These are phyloP conservation scores for Sardina pilchardus DNA, from an alignment of 2,113 vertebrate species.

Conservation along the genomic window DNA sequence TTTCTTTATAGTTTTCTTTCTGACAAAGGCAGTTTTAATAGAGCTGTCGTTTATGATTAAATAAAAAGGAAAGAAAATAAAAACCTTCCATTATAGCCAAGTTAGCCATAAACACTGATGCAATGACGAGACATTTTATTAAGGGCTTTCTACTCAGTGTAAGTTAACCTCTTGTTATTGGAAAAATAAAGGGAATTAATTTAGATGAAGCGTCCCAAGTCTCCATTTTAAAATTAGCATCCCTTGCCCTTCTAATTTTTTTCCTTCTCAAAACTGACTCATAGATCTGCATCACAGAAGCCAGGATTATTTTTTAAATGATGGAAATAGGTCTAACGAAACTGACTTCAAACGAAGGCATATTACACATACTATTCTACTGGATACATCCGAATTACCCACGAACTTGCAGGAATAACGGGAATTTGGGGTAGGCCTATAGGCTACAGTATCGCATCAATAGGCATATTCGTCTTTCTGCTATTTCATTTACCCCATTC, in stretches of 20 bases:
- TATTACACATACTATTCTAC: no score
- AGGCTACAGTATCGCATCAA: no score
- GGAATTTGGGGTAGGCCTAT: no score
- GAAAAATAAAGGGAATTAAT: neutral
- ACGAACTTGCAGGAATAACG: no score
- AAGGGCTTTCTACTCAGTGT: constrained; percentile 15
- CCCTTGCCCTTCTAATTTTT: neutral
- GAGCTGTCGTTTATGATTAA: constrained; percentile 47
- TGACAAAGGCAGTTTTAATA: constrained; percentile 49
- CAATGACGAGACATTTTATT: constrained; percentile 44
- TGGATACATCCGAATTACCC: no score
- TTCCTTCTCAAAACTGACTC: neutral
- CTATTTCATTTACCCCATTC: no score
- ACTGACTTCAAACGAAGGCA: no score
- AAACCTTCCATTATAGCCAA: constrained; percentile 45
- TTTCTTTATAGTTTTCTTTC: constrained; percentile 51
- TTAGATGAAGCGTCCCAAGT: constrained; percentile 30
- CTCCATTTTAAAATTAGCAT: neutral
- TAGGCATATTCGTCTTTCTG: no score
- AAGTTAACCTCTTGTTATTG: constrained; percentile 11
- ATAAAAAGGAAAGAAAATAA: constrained; percentile 47
- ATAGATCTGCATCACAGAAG: neutral
- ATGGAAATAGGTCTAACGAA: no score
- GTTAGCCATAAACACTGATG: constrained; percentile 51
- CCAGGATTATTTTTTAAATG: neutral